These are phyloP conservation scores for Formica selysi DNA, from an alignment of 1,140 invertebrate genomes.

Conservation along the genomic window DNA sequence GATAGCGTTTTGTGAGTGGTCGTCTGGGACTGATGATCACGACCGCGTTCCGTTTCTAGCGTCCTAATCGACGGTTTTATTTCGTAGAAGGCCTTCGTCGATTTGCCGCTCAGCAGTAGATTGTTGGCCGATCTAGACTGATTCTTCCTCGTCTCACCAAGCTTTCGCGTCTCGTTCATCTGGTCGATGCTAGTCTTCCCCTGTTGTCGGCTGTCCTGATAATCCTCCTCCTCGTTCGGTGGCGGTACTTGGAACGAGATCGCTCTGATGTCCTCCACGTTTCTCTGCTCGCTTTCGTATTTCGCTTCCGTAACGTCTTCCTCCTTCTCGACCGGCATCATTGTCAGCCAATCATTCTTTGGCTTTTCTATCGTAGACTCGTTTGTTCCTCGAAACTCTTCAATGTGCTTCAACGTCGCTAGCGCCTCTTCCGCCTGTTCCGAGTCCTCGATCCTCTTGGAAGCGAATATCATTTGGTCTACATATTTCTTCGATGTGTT, in stretches of 20 bases:
- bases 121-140: slow-evolving; percentile 74
- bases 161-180: slow-evolving; percentile 30
- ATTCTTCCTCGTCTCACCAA: slow-evolving; percentile 65
- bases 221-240: not conserved
- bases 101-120: slow-evolving; percentile 67
- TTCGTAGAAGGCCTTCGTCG: slow-evolving; percentile 79
- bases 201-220: not conserved
- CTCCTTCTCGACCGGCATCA: not conserved
- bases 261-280: slow-evolving; percentile 62
- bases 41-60: slow-evolving; percentile 66
- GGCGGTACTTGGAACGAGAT: slow-evolving; percentile 71
- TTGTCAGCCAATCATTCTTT: slow-evolving; percentile 8
- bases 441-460: slow-evolving; percentile 31
- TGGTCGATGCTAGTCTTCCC: not conserved
- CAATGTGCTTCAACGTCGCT: slow-evolving; percentile 5
- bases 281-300: slow-evolving; percentile 51
- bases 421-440: slow-evolving; percentile 49
- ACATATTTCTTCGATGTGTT: slow-evolving; percentile 28
- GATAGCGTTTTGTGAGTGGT: slow-evolving; percentile 56
- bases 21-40: slow-evolving; percentile 20
- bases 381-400: not conserved
- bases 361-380: slow-evolving; percentile 14
- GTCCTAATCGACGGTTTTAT: slow-evolving; percentile 80
- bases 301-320: slow-evolving; percentile 12
- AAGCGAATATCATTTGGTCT: not conserved